phyloP scores from a whole-genome alignment of 2,797 vertebrate genomes.

The Sebastes aleutianus region DNA sequence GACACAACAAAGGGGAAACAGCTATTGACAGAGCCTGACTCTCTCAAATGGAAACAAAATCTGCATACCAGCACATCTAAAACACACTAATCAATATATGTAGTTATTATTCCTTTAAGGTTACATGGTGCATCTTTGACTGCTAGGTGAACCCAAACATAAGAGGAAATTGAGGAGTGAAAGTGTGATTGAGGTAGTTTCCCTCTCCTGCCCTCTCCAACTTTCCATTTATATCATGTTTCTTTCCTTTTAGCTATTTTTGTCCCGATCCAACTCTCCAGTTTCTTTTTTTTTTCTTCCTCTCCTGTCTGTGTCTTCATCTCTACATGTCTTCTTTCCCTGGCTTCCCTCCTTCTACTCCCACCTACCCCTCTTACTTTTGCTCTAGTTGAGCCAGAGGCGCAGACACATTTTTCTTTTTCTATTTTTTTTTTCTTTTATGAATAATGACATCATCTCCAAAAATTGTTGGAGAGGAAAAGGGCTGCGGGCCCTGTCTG shows the following conservation, averaged over 20 bases:
- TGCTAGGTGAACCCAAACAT: not conserved
- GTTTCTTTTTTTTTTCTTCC: not conserved
- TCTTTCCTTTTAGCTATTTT: slow-evolving; percentile 3
- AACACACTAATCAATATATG: not conserved
- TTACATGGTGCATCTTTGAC: not conserved
- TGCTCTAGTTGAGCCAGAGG: slow-evolving; percentile 52
- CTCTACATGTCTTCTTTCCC: slow-evolving; percentile 15
- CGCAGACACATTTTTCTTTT: slow-evolving; percentile 65
- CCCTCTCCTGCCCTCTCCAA: not conserved
- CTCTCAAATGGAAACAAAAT: not conserved
- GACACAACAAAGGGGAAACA: too few species aligned
- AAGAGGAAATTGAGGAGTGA: not conserved
- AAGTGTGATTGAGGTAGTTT: not conserved
- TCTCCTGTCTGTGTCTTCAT: slow-evolving; percentile 13
- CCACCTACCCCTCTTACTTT: slow-evolving; percentile 29
- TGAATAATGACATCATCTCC: slow-evolving; percentile 78
- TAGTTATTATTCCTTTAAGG: not conserved
- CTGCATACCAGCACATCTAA: not conserved
- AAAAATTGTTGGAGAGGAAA: slow-evolving; percentile 73
- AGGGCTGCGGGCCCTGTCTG: slow-evolving; percentile 68
- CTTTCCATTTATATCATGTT: slow-evolving; percentile 3
- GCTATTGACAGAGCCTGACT: too few species aligned
- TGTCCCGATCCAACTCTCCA: not conserved
- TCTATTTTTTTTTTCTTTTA: slow-evolving; percentile 43
- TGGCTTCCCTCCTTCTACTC: slow-evolving; percentile 3